These are phyloP conservation scores for Myotis planiceps DNA, from an alignment of 2,797 vertebrate species.

Conservation along the genomic window DNA sequence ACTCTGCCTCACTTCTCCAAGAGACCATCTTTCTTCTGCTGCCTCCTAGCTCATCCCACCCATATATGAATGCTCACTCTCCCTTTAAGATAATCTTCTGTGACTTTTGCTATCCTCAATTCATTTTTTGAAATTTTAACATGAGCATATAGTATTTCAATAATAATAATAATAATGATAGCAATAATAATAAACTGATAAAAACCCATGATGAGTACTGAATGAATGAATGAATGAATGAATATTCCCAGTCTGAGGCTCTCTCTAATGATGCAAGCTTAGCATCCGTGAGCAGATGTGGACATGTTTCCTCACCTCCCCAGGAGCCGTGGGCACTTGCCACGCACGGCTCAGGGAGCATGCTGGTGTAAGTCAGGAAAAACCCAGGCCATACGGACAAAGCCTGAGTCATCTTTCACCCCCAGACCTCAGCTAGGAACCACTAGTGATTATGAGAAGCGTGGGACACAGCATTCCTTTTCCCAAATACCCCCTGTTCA, in stretches of 20 bases:
- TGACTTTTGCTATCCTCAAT: background rate
- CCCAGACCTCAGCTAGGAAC: background rate
- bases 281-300: background rate
- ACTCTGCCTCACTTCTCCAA: background rate
- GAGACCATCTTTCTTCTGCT: background rate
- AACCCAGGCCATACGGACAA: background rate
- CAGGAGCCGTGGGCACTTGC: background rate
- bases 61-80: background rate
- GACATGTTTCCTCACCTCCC: background rate
- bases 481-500: background rate
- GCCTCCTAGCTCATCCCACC: background rate
- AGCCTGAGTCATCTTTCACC: constrained; percentile 16
- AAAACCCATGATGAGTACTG: background rate
- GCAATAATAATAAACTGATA: background rate
- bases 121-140: background rate
- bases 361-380: constrained; percentile 36
- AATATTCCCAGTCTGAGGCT: background rate
- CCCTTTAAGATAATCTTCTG: background rate
- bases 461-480: background rate
- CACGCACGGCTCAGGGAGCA: background rate
- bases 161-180: background rate
- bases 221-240: background rate
- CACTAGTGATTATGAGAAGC: background rate
- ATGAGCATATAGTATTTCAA: background rate
- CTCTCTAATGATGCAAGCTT: background rate